Conservation (phyloP, 1,140 invertebrate species). For the Drosophila dunni region DNA sequence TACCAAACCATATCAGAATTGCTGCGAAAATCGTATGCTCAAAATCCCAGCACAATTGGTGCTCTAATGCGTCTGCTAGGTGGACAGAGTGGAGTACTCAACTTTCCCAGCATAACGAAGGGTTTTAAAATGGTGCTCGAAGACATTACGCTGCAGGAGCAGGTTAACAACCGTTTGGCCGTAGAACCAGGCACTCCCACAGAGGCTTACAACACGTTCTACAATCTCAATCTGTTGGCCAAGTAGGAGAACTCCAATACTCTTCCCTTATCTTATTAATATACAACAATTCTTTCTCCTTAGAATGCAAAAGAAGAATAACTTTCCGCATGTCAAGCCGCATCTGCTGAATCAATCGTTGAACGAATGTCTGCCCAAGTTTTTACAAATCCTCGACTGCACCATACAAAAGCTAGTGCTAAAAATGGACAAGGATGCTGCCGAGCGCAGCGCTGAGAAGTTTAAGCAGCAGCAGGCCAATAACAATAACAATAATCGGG, state of each 20-base stretch:
- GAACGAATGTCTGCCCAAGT: conserved; percentile 79
- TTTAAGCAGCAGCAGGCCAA: conserved; percentile 52
- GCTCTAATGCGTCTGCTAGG: conserved; percentile 85
- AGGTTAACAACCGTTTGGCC: conserved; percentile 72
- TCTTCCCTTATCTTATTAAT: neutral
- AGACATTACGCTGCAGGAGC: conserved; percentile 74
- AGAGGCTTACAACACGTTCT: conserved; percentile 76
- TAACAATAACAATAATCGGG: conserved; percentile 61
- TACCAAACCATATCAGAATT: conserved; percentile 81
- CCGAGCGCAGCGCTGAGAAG: conserved; percentile 38
- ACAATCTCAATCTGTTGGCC: conserved; percentile 69
- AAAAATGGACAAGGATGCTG: conserved; percentile 64
- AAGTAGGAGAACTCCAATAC: conserved; percentile 48
- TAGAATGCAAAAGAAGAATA: conserved; percentile 77
- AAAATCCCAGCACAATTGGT: conserved; percentile 81
- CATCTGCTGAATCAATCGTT: conserved; percentile 59
- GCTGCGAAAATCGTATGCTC: conserved; percentile 63
- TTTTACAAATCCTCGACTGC: conserved; percentile 80
- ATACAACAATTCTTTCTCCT: neutral
- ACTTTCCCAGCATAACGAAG: conserved; percentile 85
- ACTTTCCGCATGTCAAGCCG: conserved; percentile 58
- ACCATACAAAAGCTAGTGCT: conserved; percentile 72
- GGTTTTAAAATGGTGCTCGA: conserved; percentile 85
- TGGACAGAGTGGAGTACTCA: conserved; percentile 84
- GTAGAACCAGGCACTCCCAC: conserved; percentile 47